Evolutionary conservation across 2,797 vertebrate species (phyloP), one percentile per base, ranked within the genome.

Genomic region (Tenualosa thibaudeaui): DNA sequence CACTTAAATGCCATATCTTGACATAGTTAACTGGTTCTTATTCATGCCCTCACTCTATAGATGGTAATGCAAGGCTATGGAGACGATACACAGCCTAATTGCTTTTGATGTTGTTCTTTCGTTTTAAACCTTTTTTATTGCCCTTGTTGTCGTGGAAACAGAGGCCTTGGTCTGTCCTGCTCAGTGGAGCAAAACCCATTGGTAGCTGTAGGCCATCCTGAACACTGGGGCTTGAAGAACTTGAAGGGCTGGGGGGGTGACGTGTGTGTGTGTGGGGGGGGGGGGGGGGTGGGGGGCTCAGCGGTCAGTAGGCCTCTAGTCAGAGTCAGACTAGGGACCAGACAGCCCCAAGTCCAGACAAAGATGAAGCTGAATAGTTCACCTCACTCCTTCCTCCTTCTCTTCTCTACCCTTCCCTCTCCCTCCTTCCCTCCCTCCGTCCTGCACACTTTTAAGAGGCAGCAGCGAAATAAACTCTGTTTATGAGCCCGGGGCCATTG

Each of bases 401-500:
- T 37, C 68, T 40, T 31, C 31, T 31, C 31, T 31, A 31, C 31
- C 31, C 31, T 12, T 40, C 37, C 65, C 7, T 13, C 65, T 1
- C 62, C 65, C 31, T 71, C 71, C 19, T 40, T 78, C 65, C 91
- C 92, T 91, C 91, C 5, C 37, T 40, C 1, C 71, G 37, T 78
- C 46, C 86, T 82, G 87, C 71, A 94, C 89, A 92, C 92, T 93
- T 31, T 95, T 95, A 94, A 96, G 94, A 95, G 95, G 93, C 93
- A 93, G 93, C 93, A 93, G 91, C 89, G 89, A 96, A 94, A 95
- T 96, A 97, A 96, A 94, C 95, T 95, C 93, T 94, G 95, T 98
- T 97, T 97, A 97, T 96, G 94, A 94, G 95, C 93, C 93, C 89
- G 6, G 53, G 15, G 89, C 95, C 90, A 95, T 97, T 97, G 96